phyloP scores from a whole-genome alignment of 1,140 invertebrate genomes.

The Hylaeus anthracinus region DNA sequence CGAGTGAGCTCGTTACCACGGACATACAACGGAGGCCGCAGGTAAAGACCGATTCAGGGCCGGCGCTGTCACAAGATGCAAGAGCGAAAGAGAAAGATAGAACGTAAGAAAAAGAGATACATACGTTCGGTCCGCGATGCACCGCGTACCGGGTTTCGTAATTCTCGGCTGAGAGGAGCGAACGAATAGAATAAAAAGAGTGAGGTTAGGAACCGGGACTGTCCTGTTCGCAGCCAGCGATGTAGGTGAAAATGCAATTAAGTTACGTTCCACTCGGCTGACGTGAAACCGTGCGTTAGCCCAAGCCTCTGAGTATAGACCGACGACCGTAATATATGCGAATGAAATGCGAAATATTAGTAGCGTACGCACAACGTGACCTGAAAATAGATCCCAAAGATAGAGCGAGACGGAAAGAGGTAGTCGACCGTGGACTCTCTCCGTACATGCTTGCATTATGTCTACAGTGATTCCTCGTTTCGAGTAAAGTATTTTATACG shows the following conservation, averaged over 20 bases:
- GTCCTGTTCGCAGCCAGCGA: conserved; percentile 23
- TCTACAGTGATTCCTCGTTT: neutral
- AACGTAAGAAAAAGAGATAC: conserved; percentile 1
- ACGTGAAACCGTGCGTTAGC: conserved; percentile 45
- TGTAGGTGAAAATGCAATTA: conserved; percentile 64
- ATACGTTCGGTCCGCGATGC: neutral
- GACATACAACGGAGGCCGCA: conserved; percentile 43
- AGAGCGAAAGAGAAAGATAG: conserved; percentile 26
- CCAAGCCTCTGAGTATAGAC: neutral
- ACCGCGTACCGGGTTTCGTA: conserved; percentile 26
- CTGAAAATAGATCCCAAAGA: conserved; percentile 57
- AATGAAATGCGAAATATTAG: conserved; percentile 58
- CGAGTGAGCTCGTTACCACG: conserved; percentile 49
- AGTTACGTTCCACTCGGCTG: conserved; percentile 56
- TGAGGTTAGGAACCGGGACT: conserved; percentile 21
- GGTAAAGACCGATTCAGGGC: conserved; percentile 57
- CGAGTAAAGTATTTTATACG: too few relatives aligned
- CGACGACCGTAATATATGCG: conserved; percentile 23
- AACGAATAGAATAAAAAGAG: conserved; percentile 31
- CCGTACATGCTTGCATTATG: neutral
- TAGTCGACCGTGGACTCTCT: conserved; percentile 56
- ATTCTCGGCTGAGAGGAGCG: conserved; percentile 26
- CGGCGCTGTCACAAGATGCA: conserved; percentile 21
- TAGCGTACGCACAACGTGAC: conserved; percentile 44
- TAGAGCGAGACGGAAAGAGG: conserved; percentile 36